Evolutionary conservation across 1,140 invertebrate species (phyloP), one percentile per base, ranked within the genome.

Genomic region (roundworm (Caenorhabditis elegans)): DNA sequence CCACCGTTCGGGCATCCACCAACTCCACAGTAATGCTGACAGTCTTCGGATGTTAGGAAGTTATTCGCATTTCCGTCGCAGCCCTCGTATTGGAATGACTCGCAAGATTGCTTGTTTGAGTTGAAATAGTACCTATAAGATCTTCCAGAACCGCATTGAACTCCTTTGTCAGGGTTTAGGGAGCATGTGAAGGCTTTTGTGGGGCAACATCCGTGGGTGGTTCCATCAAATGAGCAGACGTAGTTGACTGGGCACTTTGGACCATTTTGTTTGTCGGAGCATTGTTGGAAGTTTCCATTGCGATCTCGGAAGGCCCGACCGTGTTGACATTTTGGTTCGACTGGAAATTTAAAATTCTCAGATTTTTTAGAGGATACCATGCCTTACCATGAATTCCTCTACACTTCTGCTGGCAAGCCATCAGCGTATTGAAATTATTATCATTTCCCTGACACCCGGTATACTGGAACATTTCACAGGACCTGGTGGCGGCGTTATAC

Each of bases 391-490:
- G 86, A 36, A 88, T 88, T 26, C 89, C 89, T 47, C 86, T 84
- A 65, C 87, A 88, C 47, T 85, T 87, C 28, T 87, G 86, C 53
- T 88, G 87, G 51, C 87, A 88, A 11, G 86, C 84, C 10, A 89
- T 75, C 22, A 88, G 84, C 19, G 76, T 60, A n/a, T 88, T 81
- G 48, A 88, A 88, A 70, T 87, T 87, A 78, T 88, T 88, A 79
- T 89, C 87, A 78, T 88, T 88, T n/a, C 87, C 87, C 19, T 87
- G 86, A 53, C 87, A 88, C 19, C 87, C 87, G 10, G 88, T 89
- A 77, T 88, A 88, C 34, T 88, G 84, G 82, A 88, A 88, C 60
- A 88, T 43, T 76, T 89, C 88, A 78, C 87, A 88, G 19, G 85
- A 79, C 22, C 88, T 39, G 2, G 85, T 88, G 22, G 55, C 84